phyloP scores from a whole-genome alignment of 2,888 invertebrate species.

The Platycnemis pennipes region DNA sequence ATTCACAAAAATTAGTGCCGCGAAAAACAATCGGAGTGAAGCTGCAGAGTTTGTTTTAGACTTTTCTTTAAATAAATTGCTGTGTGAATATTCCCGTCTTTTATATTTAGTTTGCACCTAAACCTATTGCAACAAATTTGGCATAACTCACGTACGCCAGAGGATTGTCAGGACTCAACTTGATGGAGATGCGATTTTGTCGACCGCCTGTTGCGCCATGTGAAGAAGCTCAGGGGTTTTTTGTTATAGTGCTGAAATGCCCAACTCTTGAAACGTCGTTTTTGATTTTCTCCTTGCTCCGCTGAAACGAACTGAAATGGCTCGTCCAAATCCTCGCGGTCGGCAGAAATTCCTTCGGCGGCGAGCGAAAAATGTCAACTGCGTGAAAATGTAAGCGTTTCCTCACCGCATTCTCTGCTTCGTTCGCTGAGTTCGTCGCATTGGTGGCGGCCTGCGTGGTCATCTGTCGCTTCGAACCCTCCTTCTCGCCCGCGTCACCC shows the following conservation, averaged over 20 bases:
- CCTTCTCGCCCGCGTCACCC: neutral
- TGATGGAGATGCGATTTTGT: neutral
- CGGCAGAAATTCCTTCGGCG: neutral
- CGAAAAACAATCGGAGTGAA: too few species aligned
- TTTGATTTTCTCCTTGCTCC: constrained; percentile 5
- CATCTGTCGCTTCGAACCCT: neutral
- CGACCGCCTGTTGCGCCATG: constrained; percentile 35
- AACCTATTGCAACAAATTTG: too few species aligned
- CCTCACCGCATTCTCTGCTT: neutral
- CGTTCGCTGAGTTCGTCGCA: neutral
- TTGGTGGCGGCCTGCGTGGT: neutral
- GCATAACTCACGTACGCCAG: too few species aligned
- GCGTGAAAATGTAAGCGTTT: neutral
- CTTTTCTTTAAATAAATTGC: too few species aligned
- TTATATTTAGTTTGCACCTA: too few species aligned
- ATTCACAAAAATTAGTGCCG: too few species aligned
- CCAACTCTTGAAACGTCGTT: neutral
- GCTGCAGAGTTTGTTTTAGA: too few species aligned
- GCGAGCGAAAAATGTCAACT: neutral
- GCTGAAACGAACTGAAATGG: neutral
- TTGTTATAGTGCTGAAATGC: neutral
- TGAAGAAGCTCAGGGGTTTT: neutral
- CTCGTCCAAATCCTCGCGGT: neutral
- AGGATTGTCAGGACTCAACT: neutral
- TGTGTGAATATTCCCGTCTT: too few species aligned